These are phyloP conservation scores for Cabera pusaria DNA, from an alignment of 2,888 invertebrate species.

Conservation along the genomic window DNA sequence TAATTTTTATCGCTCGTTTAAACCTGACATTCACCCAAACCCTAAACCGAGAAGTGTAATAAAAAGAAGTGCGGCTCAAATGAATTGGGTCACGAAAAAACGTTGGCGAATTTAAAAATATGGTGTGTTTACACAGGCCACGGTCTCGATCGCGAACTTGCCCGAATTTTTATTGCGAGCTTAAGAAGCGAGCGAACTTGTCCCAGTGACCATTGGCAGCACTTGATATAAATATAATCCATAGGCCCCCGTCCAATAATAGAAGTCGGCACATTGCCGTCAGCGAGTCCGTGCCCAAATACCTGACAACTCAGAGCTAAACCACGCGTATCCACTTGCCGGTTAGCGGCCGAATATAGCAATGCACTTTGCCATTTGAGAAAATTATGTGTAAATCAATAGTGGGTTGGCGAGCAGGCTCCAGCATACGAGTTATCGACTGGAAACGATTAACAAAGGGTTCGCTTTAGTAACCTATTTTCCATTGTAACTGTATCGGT, in stretches of 20 bases:
- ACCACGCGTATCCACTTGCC: constrained; percentile 32
- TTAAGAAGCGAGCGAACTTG: constrained; percentile 77
- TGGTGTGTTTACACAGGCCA: constrained; percentile 54
- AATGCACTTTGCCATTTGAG: constrained; percentile 44
- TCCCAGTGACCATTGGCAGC: constrained; percentile 70
- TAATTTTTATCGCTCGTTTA: constrained; percentile 20
- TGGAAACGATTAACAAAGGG: constrained; percentile 15
- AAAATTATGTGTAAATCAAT: constrained; percentile 31
- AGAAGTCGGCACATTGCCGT: constrained; percentile 52
- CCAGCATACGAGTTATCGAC: constrained; percentile 3
- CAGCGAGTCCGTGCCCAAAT: constrained; percentile 42
- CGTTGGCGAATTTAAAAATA: constrained; percentile 37
- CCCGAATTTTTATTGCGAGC: constrained; percentile 73
- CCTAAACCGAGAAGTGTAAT: constrained; percentile 14
- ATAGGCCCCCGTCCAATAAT: constrained; percentile 58
- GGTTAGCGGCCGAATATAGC: constrained; percentile 26
- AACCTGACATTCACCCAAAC: constrained; percentile 24
- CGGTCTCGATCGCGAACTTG: constrained; percentile 73
- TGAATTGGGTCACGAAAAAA: constrained; percentile 28
- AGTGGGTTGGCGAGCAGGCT: neutral
- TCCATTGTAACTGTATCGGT: constrained; percentile 22
- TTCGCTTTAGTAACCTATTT: constrained; percentile 31
- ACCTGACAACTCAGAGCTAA: constrained; percentile 27
- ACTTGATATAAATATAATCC: constrained; percentile 72
- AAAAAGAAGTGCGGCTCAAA: constrained; percentile 23